These are phyloP conservation scores for Cataglyphis hispanica DNA, from an alignment of 1,140 invertebrate species.

Conservation along the genomic window DNA sequence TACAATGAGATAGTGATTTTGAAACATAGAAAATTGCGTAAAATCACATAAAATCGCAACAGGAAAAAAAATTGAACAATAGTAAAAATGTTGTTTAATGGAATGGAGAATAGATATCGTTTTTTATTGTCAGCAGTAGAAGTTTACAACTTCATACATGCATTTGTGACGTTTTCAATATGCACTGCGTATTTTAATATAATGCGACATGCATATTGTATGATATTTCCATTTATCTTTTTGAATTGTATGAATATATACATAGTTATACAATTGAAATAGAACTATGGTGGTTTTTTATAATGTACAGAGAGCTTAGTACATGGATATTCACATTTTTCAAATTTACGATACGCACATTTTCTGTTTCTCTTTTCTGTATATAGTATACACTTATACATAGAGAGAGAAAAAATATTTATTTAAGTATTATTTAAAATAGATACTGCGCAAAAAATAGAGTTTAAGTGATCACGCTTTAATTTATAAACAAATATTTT, in stretches of 20 bases:
- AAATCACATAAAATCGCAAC: conserved; percentile 9
- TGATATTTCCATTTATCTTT: conserved; percentile 39
- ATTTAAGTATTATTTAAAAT: neutral
- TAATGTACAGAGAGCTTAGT: neutral
- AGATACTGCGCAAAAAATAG: neutral
- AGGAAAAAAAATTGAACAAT: neutral
- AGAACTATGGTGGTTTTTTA: neutral
- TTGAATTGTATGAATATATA: neutral
- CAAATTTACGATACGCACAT: conserved; percentile 31
- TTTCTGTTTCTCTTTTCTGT: neutral
- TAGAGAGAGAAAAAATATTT: neutral
- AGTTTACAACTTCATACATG: conserved; percentile 14
- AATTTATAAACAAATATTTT: conserved; percentile 32
- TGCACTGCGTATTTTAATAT: conserved; percentile 25
- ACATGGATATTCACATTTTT: neutral
- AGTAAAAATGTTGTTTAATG: neutral
- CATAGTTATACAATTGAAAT: conserved; percentile 1
- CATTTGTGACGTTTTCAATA: neutral
- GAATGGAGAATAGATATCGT: neutral
- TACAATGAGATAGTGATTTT: neutral
- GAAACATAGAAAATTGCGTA: conserved; percentile 27
- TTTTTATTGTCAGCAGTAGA: conserved; percentile 27
- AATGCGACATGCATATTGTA: conserved; percentile 6
- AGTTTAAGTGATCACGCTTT: neutral
- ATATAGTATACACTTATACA: too few relatives aligned